These are phyloP conservation scores for Brachylomia viminalis DNA, from an alignment of 2,888 invertebrate genomes.

Conservation along the genomic window DNA sequence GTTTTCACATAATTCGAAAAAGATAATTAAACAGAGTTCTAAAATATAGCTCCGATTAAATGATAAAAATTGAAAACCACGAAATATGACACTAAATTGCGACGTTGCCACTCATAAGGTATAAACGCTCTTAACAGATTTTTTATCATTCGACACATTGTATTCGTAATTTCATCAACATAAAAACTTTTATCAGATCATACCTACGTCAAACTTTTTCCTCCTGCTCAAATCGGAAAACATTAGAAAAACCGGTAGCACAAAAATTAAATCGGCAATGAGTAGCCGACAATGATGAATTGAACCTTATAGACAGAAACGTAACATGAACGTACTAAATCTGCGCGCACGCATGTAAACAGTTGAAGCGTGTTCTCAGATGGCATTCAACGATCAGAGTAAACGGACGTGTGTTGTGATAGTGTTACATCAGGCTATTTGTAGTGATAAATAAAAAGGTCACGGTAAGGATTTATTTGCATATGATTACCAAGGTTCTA, in stretches of 20 bases:
- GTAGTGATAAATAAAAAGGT: constrained; percentile 52
- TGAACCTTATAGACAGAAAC: constrained; percentile 10
- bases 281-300: constrained; percentile 25
- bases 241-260: constrained; percentile 3
- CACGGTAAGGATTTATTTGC: constrained; percentile 62
- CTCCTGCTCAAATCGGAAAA: constrained; percentile 1
- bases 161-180: background rate
- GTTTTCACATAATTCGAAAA: no score
- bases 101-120: no score
- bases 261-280: background rate
- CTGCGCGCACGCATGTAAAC: constrained; percentile 50
- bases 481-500: constrained; percentile 38
- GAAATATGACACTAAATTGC: no score
- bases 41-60: no score
- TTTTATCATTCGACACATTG: background rate
- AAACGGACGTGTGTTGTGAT: constrained; percentile 61
- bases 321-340: constrained; percentile 21
- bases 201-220: constrained; percentile 12
- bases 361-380: constrained; percentile 45
- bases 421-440: constrained; percentile 32
- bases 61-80: no score
- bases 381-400: constrained; percentile 53
- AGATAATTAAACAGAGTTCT: no score
- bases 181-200: background rate
- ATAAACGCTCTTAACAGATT: background rate